Conservation (phyloP, 2,797 vertebrate genomes). For the Malurus splendens region DNA sequence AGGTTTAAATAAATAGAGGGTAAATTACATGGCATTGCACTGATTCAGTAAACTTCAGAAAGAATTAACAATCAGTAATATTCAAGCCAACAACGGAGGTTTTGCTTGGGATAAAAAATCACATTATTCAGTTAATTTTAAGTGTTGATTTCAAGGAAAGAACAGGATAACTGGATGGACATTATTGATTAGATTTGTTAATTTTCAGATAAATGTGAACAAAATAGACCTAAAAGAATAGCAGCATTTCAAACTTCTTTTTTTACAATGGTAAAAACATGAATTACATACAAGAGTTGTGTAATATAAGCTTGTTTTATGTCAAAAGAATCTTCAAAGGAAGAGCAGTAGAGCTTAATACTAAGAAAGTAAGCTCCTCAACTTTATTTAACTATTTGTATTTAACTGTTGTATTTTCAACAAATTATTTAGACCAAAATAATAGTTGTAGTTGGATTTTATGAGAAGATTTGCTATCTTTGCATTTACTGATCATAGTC, state of each 20-base stretch:
- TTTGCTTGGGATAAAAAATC: background rate
- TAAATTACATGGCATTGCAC: background rate
- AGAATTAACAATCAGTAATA: background rate
- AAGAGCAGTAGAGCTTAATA: background rate
- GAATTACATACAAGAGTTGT: background rate
- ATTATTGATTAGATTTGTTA: background rate
- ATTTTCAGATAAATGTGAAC: background rate
- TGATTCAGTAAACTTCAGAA: background rate
- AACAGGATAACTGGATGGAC: background rate
- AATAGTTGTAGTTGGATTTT: background rate
- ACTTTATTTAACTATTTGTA: background rate
- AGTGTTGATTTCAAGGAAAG: background rate
- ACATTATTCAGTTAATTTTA: background rate
- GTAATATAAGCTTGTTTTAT: background rate
- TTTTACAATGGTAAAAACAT: background rate
- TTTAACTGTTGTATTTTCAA: background rate
- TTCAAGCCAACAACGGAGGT: background rate
- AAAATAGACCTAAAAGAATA: background rate
- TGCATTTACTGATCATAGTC: background rate
- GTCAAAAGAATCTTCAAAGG: background rate
- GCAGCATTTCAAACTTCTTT: background rate
- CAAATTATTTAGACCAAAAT: background rate
- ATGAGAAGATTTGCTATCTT: background rate
- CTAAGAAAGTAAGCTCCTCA: background rate
- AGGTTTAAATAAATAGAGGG: background rate